Percentiles rank a stretch among this genome's conserved stretches.
These are phyloP conservation scores for Agrotis segetum DNA, from an alignment of 2,888 invertebrate genomes.

Conservation along the genomic window DNA sequence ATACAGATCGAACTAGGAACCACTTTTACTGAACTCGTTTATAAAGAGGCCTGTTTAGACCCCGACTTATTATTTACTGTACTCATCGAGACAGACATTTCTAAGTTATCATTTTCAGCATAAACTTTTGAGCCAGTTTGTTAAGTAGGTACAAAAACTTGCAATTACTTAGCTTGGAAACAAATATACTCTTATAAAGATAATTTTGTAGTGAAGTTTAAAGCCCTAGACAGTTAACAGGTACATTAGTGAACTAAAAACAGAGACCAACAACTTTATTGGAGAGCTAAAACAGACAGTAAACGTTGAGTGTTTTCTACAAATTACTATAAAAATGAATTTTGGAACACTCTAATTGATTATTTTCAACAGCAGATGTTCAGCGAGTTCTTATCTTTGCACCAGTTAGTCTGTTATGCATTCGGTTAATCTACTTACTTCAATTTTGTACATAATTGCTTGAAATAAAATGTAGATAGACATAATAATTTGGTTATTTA, in stretches of 20 bases:
- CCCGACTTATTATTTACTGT: no score
- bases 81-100: background rate
- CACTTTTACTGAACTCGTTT: no score
- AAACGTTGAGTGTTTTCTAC: background rate
- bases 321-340: constrained; percentile 6
- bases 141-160: constrained; percentile 3
- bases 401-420: no score
- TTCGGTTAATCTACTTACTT: background rate
- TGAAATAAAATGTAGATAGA: no score
- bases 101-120: constrained; percentile 1
- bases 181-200: background rate
- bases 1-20: no score
- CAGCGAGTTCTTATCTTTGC: background rate
- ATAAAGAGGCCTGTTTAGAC: no score
- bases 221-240: background rate
- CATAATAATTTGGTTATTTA: no score
- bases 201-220: background rate
- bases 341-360: constrained; percentile 12
- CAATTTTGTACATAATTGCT: no score
- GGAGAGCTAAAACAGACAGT: background rate
- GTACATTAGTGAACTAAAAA: no score
- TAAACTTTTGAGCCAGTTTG: background rate
- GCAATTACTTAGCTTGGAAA: background rate
- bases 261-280: no score
- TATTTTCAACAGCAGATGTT: background rate